A percentile compares a stretch with the other conserved stretches of the same genome.
phyloP scores from a whole-genome alignment of 1,140 invertebrate species.

The Bombus turneri region DNA sequence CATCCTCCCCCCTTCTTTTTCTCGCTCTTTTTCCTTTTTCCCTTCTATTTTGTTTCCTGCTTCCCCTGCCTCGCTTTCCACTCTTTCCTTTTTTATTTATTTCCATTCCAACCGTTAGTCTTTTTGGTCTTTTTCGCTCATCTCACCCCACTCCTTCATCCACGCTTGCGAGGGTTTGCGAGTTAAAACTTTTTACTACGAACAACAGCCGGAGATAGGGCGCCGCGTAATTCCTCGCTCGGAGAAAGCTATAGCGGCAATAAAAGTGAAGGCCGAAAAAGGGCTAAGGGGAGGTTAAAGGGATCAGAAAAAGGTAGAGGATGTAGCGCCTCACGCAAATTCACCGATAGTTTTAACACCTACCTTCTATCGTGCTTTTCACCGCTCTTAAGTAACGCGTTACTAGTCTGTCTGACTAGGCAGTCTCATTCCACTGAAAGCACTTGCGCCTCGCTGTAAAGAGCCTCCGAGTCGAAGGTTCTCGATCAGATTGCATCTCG shows the following conservation, averaged over 20 bases:
- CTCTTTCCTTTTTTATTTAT: neutral
- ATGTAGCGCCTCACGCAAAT: neutral
- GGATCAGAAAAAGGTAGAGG: neutral
- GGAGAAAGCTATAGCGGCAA: constrained; percentile 22
- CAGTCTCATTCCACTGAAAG: neutral
- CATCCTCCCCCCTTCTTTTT: neutral
- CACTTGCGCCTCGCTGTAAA: too few species aligned
- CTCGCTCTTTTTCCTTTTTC: neutral
- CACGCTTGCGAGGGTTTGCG: constrained; percentile 14
- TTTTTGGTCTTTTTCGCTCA: neutral
- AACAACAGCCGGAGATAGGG: constrained; percentile 51
- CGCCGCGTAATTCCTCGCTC: constrained; percentile 49
- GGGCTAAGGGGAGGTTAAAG: neutral
- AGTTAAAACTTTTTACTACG: constrained; percentile 52
- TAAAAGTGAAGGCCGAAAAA: constrained; percentile 20
- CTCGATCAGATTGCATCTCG: neutral
- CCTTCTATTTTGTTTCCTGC: neutral
- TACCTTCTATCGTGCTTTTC: neutral
- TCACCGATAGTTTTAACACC: constrained; percentile 30
- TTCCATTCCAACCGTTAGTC: neutral
- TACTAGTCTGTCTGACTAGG: neutral
- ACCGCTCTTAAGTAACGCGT: neutral
- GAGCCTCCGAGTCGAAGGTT: neutral
- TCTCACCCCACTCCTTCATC: neutral
- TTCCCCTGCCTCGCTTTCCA: neutral